Conservation (phyloP, 2,113 vertebrate genomes). For the Platysternon megacephalum region DNA sequence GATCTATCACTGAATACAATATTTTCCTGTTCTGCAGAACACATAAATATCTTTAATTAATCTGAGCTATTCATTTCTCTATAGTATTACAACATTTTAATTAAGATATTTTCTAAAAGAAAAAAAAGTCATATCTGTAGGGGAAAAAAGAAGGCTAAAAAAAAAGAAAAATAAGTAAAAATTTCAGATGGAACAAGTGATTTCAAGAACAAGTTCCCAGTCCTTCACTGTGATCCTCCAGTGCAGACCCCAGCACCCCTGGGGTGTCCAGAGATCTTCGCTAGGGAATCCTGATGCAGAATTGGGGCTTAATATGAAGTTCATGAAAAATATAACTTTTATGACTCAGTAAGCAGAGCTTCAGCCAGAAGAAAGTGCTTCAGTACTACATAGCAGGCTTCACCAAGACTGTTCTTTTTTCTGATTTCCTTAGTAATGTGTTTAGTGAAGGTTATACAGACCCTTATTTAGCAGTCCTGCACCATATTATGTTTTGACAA, state of each 20-base stretch:
- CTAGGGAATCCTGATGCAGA: background rate
- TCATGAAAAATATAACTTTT: accelerated
- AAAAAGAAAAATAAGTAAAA: background rate
- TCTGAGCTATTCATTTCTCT: background rate
- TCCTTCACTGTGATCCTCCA: background rate
- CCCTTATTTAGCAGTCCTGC: background rate
- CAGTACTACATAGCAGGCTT: background rate
- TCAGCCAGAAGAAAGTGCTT: accelerated
- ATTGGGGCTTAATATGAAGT: accelerated
- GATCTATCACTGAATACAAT: background rate
- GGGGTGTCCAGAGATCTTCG: background rate
- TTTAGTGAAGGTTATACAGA: background rate
- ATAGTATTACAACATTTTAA: background rate
- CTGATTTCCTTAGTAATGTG: background rate
- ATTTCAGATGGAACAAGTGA: background rate
- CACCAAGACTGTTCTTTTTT: background rate
- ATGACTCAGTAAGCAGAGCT: background rate
- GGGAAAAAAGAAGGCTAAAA: background rate
- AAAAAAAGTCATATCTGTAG: background rate
- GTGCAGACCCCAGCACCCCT: background rate
- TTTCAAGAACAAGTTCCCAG: background rate
- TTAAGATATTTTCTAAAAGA: background rate
- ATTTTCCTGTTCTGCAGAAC: background rate
- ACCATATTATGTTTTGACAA: background rate
- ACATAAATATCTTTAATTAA: background rate